phyloP scores from a whole-genome alignment of 2,888 invertebrate species.

The Lasioglossum zephyrum region DNA sequence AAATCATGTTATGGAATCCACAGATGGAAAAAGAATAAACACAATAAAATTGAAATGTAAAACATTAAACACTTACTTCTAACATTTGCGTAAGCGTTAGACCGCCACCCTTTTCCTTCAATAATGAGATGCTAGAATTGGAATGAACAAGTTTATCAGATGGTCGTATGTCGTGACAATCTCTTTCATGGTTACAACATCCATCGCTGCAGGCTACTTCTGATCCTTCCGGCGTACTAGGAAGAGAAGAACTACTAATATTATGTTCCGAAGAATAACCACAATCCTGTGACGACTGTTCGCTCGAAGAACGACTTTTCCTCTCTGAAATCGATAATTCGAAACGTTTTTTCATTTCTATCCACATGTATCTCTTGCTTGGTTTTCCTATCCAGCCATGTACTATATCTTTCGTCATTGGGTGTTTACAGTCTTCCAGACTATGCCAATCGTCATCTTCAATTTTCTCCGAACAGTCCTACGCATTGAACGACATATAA shows the following conservation, averaged over 20 bases:
- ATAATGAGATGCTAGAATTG: constrained; percentile 77
- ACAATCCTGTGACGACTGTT: constrained; percentile 91
- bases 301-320: constrained; percentile 87
- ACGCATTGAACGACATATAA: constrained; percentile 18
- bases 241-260: constrained; percentile 91
- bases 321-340: constrained; percentile 85
- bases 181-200: constrained; percentile 91
- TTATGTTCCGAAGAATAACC: constrained; percentile 95
- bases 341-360: constrained; percentile 82
- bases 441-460: constrained; percentile 68
- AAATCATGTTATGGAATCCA: neutral
- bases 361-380: constrained; percentile 79
- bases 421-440: constrained; percentile 71
- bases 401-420: constrained; percentile 75
- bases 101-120: constrained; percentile 85
- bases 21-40: neutral
- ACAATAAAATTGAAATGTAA: too few species aligned
- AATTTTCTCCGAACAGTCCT: constrained; percentile 73
- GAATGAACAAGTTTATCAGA: constrained; percentile 77
- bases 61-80: constrained; percentile 86
- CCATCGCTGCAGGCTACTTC: constrained; percentile 96
- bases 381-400: constrained; percentile 79
- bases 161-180: constrained; percentile 79
- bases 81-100: constrained; percentile 91
- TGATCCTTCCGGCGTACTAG: constrained; percentile 95